Evolutionary conservation across 2,888 invertebrate genomes (phyloP).

Genomic region (Melikaiella ostensackeni): DNA sequence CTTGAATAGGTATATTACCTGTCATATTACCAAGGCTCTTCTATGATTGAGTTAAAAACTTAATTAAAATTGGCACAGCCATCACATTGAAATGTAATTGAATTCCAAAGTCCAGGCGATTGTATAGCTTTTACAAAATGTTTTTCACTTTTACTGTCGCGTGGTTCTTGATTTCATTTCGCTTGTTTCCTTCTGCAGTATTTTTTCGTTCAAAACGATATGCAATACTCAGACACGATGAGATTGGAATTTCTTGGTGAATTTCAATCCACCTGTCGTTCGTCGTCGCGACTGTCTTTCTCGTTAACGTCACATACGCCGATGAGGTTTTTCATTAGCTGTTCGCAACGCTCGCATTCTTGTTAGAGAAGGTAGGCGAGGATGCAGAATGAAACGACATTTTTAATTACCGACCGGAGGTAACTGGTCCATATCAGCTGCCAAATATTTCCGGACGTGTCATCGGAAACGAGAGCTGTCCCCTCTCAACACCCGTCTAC

Average conservation of each 20-base stretch:
- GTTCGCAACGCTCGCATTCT: constrained; percentile 71
- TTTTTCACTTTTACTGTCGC: constrained; percentile 27
- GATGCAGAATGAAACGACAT: constrained; percentile 71
- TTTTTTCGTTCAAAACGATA: constrained; percentile 38
- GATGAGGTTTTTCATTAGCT: constrained; percentile 77
- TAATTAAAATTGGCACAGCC: constrained; percentile 19
- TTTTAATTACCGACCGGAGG: constrained; percentile 76
- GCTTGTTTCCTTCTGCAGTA: constrained; percentile 17
- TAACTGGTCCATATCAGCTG: constrained; percentile 72
- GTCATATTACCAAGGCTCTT: not conserved
- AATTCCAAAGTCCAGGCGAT: not conserved
- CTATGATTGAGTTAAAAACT: not conserved
- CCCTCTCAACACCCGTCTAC: not conserved
- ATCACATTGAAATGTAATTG: constrained; percentile 7
- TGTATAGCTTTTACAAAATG: not conserved
- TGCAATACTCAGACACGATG: constrained; percentile 30
- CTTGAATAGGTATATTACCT: not conserved
- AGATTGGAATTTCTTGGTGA: constrained; percentile 64
- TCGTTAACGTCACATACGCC: constrained; percentile 74
- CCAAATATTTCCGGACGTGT: constrained; percentile 75
- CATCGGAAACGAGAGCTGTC: constrained; percentile 55
- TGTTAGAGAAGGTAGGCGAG: constrained; percentile 63
- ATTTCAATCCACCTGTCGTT: constrained; percentile 70
- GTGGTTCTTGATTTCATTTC: constrained; percentile 35
- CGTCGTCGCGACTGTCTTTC: constrained; percentile 64